Evolutionary conservation across 2,888 invertebrate genomes (phyloP), one percentile per base, ranked within the genome.

Genomic region (Caenorhabditis sp.): DNA sequence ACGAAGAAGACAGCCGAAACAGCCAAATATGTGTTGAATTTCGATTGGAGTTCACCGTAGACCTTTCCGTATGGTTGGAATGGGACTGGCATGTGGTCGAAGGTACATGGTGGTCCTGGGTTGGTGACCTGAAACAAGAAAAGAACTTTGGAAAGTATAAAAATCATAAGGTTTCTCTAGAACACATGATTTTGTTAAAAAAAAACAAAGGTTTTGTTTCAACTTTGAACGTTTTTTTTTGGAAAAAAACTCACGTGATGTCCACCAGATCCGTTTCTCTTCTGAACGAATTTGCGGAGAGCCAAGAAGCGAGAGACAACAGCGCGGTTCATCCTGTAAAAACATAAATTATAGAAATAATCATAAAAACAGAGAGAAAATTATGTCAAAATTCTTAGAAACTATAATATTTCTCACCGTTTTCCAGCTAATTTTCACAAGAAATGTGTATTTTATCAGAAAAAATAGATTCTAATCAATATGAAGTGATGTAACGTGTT

Each of bases 1-100:
- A 64, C 55, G 66, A 73, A 73, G 63, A 69, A 54, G 26, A 61
- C 51, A 12, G 62, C 58, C 1, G 68, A 69, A 58, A 79, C 68
- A 23, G 76, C 82, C 60, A 84, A 72, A 61, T 79, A 82, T 55
- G 74, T 71, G 77, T 83, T 83, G 78, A 84, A 84, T 72, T 84
- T 84, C 53, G 67, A 63, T 66, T 83, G 79, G 55, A 84, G 79
- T 69, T 84, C 83, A 49, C 77, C 77, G 68, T 83, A 70, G 6
- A 84, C 83, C 78, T 81, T 79, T 73, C 82, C 66, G 77, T 83
- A 83, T 12, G 83, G 60, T 62, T 83, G 79, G 69, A 68, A 73
- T 55, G 84, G 84, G 53, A 84, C 76, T 24, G 84, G 77, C 77
- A 78, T 70, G 63, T 76, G 63, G 69, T 84, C 84, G 67, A 76